Conservation (phyloP, 2,797 vertebrate genomes). For the Xerus rutilus region DNA sequence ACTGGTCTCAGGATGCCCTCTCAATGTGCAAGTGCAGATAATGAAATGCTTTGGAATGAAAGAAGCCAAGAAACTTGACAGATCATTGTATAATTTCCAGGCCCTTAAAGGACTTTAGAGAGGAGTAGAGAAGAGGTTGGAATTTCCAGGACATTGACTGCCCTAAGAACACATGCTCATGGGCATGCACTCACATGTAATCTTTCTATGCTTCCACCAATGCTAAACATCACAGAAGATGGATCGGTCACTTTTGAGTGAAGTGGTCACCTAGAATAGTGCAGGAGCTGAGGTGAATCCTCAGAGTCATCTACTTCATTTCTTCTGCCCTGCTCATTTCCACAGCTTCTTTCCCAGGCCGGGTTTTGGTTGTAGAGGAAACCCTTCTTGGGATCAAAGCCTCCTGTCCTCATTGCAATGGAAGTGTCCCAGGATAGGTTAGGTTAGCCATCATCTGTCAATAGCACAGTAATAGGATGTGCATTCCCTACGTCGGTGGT, state of each 20-base stretch:
- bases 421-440: neutral
- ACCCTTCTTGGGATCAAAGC: neutral
- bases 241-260: neutral
- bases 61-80: neutral
- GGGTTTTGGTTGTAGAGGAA: neutral
- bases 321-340: neutral
- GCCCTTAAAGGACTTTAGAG: neutral
- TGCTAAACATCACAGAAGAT: neutral
- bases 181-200: no score
- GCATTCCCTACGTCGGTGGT: neutral
- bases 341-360: neutral
- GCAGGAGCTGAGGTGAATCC: neutral
- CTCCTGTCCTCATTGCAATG: neutral
- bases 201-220: neutral
- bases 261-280: neutral
- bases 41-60: slow-evolving; percentile 23
- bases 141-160: neutral
- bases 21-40: neutral
- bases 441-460: neutral
- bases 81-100: neutral
- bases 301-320: neutral
- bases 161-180: neutral
- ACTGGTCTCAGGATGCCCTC: neutral
- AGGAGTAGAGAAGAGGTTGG: neutral
- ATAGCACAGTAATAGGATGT: neutral